Base-by-base conservation (phyloP, 2,113 vertebrate species). In the Empidonax traillii region DNA sequence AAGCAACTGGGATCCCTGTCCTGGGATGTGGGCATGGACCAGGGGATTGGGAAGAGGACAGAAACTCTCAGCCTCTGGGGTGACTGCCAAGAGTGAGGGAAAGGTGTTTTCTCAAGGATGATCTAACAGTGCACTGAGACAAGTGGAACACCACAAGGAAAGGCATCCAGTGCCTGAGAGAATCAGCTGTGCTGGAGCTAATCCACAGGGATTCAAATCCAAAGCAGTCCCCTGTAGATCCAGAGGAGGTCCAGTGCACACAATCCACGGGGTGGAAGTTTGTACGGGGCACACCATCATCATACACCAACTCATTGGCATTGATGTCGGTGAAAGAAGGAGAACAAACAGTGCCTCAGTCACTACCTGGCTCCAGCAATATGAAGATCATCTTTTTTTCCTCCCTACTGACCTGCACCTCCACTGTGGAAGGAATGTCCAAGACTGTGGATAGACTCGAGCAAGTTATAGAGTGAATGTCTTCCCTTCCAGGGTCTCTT, bases 21-120 rank as follows among this genome's bases (percentile, higher is more conserved):
- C 63, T 43, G 53, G 52, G 46, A 33, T 14, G 14, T 17, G 33
- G 21, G 44, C 37, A 59, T 1, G 18, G 44, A 17, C 31, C n/a
- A 22, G 30, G 43, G 43, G 3, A 56, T 22, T 30, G 30, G 20
- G 52, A 13, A 59, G 10, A 19, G 39, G 27, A 87, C 11, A 61
- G 27, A 10, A 23, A 37, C 33, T 17, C 44, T 43, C 73, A 69
- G 84, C 22, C 44, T 31, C 31, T 77, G 63, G 14, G 33, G 33
- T 1, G 8, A 10, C 14, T 44, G 44, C 9, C 63, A 52, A 43
- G 43, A 0, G 0, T 31, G 62, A 76, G 37, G 37, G 53, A 59
- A 68, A 53, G 73, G 46, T 9, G 4, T 52, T 86, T 17, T 14
- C 44, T 14, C 37, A 6, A 17, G 46, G 53, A 51, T 25, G 52